Percentiles rank a stretch among this genome's conserved stretches.
phyloP scores from a whole-genome alignment of 2,888 invertebrate species.

The Dicyrtomina minuta region DNA sequence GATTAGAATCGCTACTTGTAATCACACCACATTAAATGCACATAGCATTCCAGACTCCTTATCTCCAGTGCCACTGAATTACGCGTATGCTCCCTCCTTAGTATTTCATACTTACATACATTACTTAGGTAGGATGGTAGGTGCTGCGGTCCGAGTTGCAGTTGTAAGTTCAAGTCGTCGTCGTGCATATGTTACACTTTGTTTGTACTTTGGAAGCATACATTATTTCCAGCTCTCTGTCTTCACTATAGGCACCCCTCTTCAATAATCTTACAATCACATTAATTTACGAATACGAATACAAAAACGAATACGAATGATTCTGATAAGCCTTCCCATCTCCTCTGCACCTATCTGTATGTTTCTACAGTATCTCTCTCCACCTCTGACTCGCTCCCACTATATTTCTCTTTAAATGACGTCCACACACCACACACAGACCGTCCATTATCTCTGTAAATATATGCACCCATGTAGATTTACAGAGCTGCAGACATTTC shows the following conservation, averaged over 20 bases:
- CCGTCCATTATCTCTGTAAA: background rate
- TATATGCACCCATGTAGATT: background rate
- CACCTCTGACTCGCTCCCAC: too few relatives aligned
- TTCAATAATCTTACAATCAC: slow-evolving; percentile 4
- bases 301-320: too few relatives aligned
- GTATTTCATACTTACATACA: too few relatives aligned
- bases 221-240: background rate
- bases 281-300: background rate
- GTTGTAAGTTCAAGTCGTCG: too few relatives aligned
- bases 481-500: too few relatives aligned
- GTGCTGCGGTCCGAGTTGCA: too few relatives aligned
- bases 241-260: background rate
- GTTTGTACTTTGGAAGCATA: background rate
- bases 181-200: background rate
- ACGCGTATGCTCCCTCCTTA: slow-evolving; percentile 5
- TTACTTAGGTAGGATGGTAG: too few relatives aligned
- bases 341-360: too few relatives aligned
- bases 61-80: slow-evolving; percentile 29
- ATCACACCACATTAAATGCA: slow-evolving; percentile 30
- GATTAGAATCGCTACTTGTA: slow-evolving; percentile 27
- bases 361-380: too few relatives aligned
- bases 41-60: slow-evolving; percentile 23
- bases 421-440: background rate
- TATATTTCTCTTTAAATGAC: too few relatives aligned
- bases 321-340: too few relatives aligned